Evolutionary conservation across 2,888 invertebrate genomes (phyloP), one percentile per base, ranked within the genome.

Genomic region (Ischnura elegans): DNA sequence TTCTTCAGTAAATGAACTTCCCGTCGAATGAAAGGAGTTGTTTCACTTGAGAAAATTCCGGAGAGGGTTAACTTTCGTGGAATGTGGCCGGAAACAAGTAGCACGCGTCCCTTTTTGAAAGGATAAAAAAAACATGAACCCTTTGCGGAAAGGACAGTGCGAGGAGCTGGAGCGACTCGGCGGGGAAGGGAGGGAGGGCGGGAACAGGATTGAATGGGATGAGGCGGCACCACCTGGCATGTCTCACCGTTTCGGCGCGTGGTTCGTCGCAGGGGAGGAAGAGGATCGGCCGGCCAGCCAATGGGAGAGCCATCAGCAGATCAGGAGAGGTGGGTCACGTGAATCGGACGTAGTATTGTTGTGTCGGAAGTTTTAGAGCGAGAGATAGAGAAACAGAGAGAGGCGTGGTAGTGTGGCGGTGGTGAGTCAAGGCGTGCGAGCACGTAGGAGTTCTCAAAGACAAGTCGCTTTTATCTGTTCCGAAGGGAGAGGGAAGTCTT

Each of bases 291-390:
- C 84, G 87, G 8, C 36, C 25, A 55, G 55, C 87, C 93, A 87
- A 93, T 86, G 87, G 46, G 87, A 87, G 66, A 29, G 46, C 66
- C 66, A 86, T 76, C 87, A 87, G 93, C 43, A 84, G 87, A 94
- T 90, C 85, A 93, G 76, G 87, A 94, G 61, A 87, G 84, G 93
- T 51, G 76, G 76, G 43, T 45, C 66, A 45, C 76, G 87, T 66
- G 42, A 76, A 51, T 16, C 43, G 84, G 76, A 66, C 86, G 47
- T 87, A 94, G 90, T 93, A 87, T 94, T 90, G 76, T 76, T 29
- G 87, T 84, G 93, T 87, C 61, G 94, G 66, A 94, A 93, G 87
- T 93, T 94, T 76, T 87, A 87, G 87, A 76, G 76, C 76, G 76
- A 76, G 36, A 76, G 76, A 76, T 29, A 76, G 76, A 36, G 76